Evolutionary conservation across 2,888 invertebrate genomes (phyloP).

Genomic region (Gisinianus flammeolus): DNA sequence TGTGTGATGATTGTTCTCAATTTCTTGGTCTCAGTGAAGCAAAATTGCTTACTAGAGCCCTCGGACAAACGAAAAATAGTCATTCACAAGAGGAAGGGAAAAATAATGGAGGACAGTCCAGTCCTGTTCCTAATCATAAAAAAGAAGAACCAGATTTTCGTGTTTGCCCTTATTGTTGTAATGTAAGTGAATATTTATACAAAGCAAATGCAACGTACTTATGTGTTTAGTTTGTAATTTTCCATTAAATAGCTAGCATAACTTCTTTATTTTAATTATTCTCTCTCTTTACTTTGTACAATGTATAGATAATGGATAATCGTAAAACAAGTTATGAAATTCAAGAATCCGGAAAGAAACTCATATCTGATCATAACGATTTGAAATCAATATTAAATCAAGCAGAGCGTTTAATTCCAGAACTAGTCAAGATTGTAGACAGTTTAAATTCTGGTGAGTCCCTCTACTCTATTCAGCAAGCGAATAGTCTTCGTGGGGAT

Average conservation of each 20-base stretch:
- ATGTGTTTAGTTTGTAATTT: too few relatives aligned
- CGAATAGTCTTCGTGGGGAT: slow-evolving; percentile 79
- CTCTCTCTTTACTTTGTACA: neutral
- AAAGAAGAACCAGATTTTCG: slow-evolving; percentile 26
- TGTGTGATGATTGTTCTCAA: slow-evolving; percentile 89
- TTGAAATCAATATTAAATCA: slow-evolving; percentile 78
- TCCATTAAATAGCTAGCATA: too few relatives aligned
- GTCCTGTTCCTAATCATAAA: too few relatives aligned
- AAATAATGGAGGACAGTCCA: neutral
- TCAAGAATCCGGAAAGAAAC: slow-evolving; percentile 42
- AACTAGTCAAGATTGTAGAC: slow-evolving; percentile 55
- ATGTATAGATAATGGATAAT: slow-evolving; percentile 25
- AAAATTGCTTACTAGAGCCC: slow-evolving; percentile 52
- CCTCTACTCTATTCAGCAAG: slow-evolving; percentile 82
- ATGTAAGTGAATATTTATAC: slow-evolving; percentile 12
- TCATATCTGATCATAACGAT: slow-evolving; percentile 73
- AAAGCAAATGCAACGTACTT: too few relatives aligned
- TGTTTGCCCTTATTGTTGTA: slow-evolving; percentile 25
- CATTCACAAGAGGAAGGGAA: slow-evolving; percentile 12
- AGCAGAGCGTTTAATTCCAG: slow-evolving; percentile 67
- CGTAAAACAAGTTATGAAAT: slow-evolving; percentile 31
- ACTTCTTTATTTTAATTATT: too few relatives aligned
- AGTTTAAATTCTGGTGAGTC: slow-evolving; percentile 73
- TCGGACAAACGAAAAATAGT: slow-evolving; percentile 20
- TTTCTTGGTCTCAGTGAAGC: slow-evolving; percentile 81